Base-by-base conservation (phyloP, 2,113 vertebrate species). In the Colinus virginianus region DNA sequence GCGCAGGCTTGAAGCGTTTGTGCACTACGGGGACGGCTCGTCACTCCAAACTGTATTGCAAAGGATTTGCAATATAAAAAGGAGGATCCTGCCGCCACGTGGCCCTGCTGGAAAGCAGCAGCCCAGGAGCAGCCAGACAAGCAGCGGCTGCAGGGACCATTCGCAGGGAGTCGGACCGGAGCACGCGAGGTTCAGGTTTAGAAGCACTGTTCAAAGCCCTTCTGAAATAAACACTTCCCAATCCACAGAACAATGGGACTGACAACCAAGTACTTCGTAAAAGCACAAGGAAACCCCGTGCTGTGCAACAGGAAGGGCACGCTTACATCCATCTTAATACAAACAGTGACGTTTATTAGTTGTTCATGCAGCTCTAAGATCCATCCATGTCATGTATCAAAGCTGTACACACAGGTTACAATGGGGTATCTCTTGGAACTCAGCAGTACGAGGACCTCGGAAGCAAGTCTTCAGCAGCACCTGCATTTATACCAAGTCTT, bases 1-100 rank as follows among this genome's bases (percentile, higher is more conserved):
- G 32, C 0, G 0, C 13, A 19, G 62, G 28, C 32, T 34, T 5
- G 0, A 51, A 72, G 18, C 3, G 30, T 21, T n/a, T 25, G 5
- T n/a, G 58, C 38, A 30, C 26, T 28, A n/a, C 9, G 4, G 30
- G n/a, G 15, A 26, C 0, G 51, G 40, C 19, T 77, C 48, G 21
- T 5, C 5, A 28, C 26, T 16, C 14, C 26, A 53, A 53, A 11
- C 36, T 36, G 36, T 36, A 36, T 7, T 36, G 36, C 5, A 5
- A 49, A 69, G 19, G 11, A 25, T 63, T 85, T 90, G 82, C 34
- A 26, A 67, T 53, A 23, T 53, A 23, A n/a, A 91, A 79, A 55
- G 92, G 76, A 88, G 34, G 69, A 67, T 90, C 77, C 93, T 95
- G 90, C 85, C 91, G 94, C 85, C 95, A 23, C 36, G 93, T 88